phyloP scores from a whole-genome alignment of 64 coral and sea anemone species.

The Stichodactyla helianthus region DNA sequence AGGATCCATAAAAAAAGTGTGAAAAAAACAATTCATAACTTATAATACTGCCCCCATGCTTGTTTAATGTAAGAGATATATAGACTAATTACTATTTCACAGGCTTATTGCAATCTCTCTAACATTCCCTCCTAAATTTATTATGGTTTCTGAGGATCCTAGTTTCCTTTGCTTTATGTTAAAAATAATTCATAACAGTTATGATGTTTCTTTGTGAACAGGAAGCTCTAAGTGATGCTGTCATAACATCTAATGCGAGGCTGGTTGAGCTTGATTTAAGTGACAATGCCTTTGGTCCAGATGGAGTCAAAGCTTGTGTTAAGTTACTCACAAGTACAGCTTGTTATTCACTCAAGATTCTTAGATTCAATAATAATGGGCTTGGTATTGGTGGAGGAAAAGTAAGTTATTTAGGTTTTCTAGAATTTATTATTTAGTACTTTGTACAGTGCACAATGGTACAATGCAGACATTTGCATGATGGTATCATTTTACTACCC shows the following conservation, averaged over 20 bases:
- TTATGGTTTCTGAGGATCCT: too few relatives aligned
- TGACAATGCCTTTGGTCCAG: constrained; percentile 99
- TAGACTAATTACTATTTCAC: too few relatives aligned
- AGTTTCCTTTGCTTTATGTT: background rate
- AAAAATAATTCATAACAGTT: background rate
- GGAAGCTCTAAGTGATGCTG: constrained; percentile 78
- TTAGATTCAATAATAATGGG: constrained; percentile 97
- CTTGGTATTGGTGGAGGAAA: constrained; percentile 94
- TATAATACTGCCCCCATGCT: too few relatives aligned
- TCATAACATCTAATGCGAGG: constrained; percentile 82
- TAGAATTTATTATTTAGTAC: too few relatives aligned
- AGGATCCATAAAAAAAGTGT: too few relatives aligned
- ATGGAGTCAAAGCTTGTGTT: constrained; percentile 85
- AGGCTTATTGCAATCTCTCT: too few relatives aligned
- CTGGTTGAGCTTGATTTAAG: constrained; percentile 86
- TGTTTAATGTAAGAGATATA: too few relatives aligned
- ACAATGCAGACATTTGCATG: too few relatives aligned
- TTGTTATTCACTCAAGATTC: constrained; percentile 79
- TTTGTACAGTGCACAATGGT: too few relatives aligned
- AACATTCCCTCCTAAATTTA: too few relatives aligned
- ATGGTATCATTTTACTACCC: too few relatives aligned
- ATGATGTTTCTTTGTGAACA: background rate
- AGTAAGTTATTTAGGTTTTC: constrained; percentile 24
- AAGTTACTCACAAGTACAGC: constrained; percentile 88
- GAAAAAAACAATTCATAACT: too few relatives aligned